phyloP scores from a whole-genome alignment of 2,797 vertebrate genomes.

The Platalea minor region DNA sequence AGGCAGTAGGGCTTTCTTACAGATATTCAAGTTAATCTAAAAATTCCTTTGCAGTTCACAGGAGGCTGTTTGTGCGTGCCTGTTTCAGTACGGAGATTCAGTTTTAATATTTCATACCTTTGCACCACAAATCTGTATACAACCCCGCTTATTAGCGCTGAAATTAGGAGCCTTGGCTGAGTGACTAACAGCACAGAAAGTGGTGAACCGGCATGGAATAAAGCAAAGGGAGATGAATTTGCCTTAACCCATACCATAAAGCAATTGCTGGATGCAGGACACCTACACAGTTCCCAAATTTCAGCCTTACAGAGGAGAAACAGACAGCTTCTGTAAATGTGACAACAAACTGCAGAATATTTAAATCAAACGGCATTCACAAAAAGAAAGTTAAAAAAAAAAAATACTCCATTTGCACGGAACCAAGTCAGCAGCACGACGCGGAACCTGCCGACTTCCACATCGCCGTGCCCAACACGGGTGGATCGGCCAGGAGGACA shows the following conservation, averaged over 20 bases:
- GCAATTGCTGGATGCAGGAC: not conserved
- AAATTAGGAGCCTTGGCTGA: not conserved
- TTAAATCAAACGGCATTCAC: not conserved
- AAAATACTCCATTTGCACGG: not conserved
- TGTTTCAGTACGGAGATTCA: not conserved
- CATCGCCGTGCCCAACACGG: accelerated
- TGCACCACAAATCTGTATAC: not conserved
- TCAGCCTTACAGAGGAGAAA: not conserved
- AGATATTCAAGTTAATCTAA: slow-evolving; percentile 29
- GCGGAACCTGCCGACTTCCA: not conserved
- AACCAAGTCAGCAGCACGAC: not conserved
- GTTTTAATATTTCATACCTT: slow-evolving; percentile 1
- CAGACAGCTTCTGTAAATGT: not conserved
- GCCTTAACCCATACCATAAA: not conserved
- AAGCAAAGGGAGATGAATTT: slow-evolving; percentile 2
- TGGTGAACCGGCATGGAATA: not conserved
- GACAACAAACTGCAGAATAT: not conserved
- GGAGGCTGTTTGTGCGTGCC: not conserved
- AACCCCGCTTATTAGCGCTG: not conserved
- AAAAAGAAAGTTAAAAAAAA: not conserved
- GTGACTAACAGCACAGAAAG: not conserved
- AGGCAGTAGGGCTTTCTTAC: slow-evolving; percentile 48
- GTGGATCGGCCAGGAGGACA: not conserved
- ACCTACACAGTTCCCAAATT: slow-evolving; percentile 19
- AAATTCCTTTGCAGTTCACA: not conserved